Base-by-base conservation (phyloP, 2,888 invertebrate genomes). In the Physocephala rufipes region DNA sequence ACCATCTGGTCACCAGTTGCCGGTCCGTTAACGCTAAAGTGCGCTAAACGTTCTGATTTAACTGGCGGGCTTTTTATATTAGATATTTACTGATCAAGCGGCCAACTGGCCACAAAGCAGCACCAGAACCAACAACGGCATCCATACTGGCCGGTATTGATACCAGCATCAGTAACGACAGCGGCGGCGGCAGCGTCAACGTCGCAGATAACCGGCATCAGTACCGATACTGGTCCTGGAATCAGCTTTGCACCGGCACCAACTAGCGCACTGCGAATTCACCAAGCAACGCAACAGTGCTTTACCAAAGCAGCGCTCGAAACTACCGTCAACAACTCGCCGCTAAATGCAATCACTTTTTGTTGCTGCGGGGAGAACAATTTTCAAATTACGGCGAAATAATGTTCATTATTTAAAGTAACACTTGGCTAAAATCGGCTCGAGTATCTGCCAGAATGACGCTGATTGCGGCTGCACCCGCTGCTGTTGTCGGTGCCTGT, bases 41-140 rank as follows among this genome's bases (percentile, higher is more conserved):
- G 64, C 47, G 70, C 55, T 70, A 70, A 70, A 55, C 49, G 58
- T 70, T 64, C 70, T 64, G 70, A 64, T 70, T 70, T 70, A 64
- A 55, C 70, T 45, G 45, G 64, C 53, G 58, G 49, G 45, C 61
- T 68, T 68, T 36, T 68, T 28, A 67, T 30, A 67, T 47, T 67
- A 36, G 55, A 36, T 36, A 36, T 9, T 36, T 36, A 9, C 36
- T 36, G 36, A 36, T 36, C 36, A 36, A 26, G 21, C 55, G 26
- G 55, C 55, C 21, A 55, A 26, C 26, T 55, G 15, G 26, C 16
- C 26, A 55, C n/a, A 13, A 12, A 24, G 21, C 26, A n/a, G 55
- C 55, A 36, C 36, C 36, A 9, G 36, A 4, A 36, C 36, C 36
- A 36, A 9, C 36, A 36, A 4, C 9, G 36, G 36, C 36, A 36